Evolutionary conservation across 1,140 invertebrate species (phyloP), one percentile per base, ranked within the genome.

Genomic region (Drosophila azteca): DNA sequence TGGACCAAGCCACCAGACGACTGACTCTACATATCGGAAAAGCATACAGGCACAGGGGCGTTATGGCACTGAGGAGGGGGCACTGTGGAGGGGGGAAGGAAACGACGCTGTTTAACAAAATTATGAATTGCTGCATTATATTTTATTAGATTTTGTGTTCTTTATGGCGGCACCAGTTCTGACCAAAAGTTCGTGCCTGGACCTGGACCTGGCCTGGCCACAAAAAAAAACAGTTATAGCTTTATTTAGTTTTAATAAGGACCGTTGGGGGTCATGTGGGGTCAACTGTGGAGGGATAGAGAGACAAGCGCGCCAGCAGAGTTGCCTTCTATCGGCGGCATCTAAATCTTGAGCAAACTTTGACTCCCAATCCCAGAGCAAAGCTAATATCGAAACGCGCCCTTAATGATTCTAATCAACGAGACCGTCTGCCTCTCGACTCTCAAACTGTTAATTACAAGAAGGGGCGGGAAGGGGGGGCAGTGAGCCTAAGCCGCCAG

Each of bases 121-220:
- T 88, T 88, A 88, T 88, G 83, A 88, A 88, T 88, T 83, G 83
- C 83, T 88, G 79, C 83, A 88, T 87, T 87, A 87, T 79, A 87
- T 87, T 87, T 88, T 82, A 87, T 82, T 83, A 82, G 85, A 82
- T 88, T 78, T 39, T 64, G 76, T 69, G 65, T 70, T 70, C 65
- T 81, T 82, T 88, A 78, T 87, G 83, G 68, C 15, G 41, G 55
- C 52, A 48, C 62, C 54, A 74, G 64, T 70, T 64, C 69, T 57
- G 68, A 20, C 26, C 26, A 26, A n/a, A n/a, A 73, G 72, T 50
- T 80, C 77, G 82, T 85, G 81, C 77, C 69, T 59, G 50, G 60
- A 57, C 49, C 60, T 39, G 35, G 58, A 57, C 49, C 60, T 39
- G 35, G 58, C 59, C 55, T 39, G 35, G 58, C 59, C 55, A 45